phyloP scores from a whole-genome alignment of 2,888 invertebrate species.

The Lypha dubia region DNA sequence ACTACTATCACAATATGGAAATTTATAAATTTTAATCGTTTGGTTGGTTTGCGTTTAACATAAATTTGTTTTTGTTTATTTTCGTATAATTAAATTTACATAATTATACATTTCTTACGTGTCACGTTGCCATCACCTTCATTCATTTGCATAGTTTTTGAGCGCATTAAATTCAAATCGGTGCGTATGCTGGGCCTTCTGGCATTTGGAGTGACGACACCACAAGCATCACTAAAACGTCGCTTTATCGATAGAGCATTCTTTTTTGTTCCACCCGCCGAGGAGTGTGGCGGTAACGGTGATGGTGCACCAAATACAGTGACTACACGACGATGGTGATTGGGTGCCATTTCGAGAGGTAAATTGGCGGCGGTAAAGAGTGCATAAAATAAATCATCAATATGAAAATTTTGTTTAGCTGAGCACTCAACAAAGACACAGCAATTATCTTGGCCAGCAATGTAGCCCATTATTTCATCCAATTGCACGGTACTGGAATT shows the following conservation, averaged over 20 bases:
- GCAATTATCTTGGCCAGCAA: conserved; percentile 89
- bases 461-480: conserved; percentile 91
- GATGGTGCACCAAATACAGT: conserved; percentile 91
- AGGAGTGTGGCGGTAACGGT: conserved; percentile 88
- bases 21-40: conserved; percentile 29
- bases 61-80: not conserved
- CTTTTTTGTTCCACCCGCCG: conserved; percentile 88
- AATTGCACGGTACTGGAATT: conserved; percentile 88
- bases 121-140: conserved; percentile 85
- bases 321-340: conserved; percentile 92
- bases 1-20: conserved; percentile 72
- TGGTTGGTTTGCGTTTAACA: conserved; percentile 11
- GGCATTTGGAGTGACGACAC: conserved; percentile 94
- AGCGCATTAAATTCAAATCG: conserved; percentile 94
- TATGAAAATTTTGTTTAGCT: conserved; percentile 91
- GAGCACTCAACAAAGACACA: conserved; percentile 93
- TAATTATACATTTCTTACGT: conserved; percentile 78
- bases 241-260: conserved; percentile 92
- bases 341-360: conserved; percentile 94
- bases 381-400: conserved; percentile 93
- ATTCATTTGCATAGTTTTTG: conserved; percentile 90
- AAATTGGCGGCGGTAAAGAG: conserved; percentile 92
- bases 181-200: conserved; percentile 94
- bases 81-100: conserved; percentile 74
- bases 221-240: conserved; percentile 93